Evolutionary conservation across 2,797 vertebrate species (phyloP), one percentile per base, ranked within the genome.

Genomic region (Manis pentadactyla): DNA sequence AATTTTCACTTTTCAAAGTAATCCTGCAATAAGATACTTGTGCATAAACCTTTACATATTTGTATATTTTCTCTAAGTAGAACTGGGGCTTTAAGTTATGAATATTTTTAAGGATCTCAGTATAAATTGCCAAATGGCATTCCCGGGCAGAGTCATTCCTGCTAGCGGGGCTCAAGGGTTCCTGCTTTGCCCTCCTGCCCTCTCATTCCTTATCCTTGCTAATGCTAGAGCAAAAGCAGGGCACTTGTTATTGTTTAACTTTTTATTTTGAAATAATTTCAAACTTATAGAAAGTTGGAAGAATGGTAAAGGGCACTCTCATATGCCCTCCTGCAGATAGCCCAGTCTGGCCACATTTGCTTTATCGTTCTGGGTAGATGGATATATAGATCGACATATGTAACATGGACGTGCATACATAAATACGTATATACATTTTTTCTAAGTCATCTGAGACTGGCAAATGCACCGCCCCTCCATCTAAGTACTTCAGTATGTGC

Each of bases 401-500:
- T 13, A 53, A 73, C 19, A 69, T 12, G 61, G 13, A 86, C 5
- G n/a, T 2, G 63, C 37, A n/a, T n/a, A 59, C 7, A 73, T 55
- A 77, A 51, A 49, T 49, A 75, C 6, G 37, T 9, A 10, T 2
- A 39, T 3, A 51, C 34, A 25, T 59, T 87, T 85, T 92, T 85
- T 73, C 71, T 79, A 69, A 89, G n/a, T 90, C 93, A 75, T 66
- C 27, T 95, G 64, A 92, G 39, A 77, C 11, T 95, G 77, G 83
- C n/a, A 88, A 74, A 81, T 29, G 69, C 15, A 51, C 90, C 31
- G 13, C 6, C 49, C 51, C 77, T 81, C 87, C 92, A 77, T 61
- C 51, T 88, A 87, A 73, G 91, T 29, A 83, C 19, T 64, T 84
- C n/a, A 27, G 23, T 3, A 46, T 27, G 8, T n/a, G 79, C 85